These are phyloP conservation scores for Barypeithes pellucidus DNA, from an alignment of 2,888 invertebrate species.

Conservation along the genomic window DNA sequence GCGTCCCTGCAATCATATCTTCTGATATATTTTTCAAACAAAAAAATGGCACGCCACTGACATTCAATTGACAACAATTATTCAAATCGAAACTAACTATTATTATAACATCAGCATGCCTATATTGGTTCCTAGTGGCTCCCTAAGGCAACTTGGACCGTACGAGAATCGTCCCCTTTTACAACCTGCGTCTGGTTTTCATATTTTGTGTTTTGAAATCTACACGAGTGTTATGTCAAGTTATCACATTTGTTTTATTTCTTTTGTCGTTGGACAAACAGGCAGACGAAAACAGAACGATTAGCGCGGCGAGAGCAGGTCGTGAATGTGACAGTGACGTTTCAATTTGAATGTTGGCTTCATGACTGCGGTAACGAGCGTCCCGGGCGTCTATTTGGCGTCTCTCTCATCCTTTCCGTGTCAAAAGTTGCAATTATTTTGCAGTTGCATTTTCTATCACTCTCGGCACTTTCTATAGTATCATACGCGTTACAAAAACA, in stretches of 20 bases:
- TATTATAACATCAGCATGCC: too few relatives aligned
- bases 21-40: too few relatives aligned
- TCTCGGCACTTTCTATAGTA: not conserved
- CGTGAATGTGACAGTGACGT: slow-evolving; percentile 70
- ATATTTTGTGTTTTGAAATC: slow-evolving; percentile 10
- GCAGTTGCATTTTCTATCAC: slow-evolving; percentile 52
- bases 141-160: too few relatives aligned
- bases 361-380: slow-evolving; percentile 61
- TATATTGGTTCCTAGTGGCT: too few relatives aligned
- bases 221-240: slow-evolving; percentile 29
- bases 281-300: slow-evolving; percentile 64
- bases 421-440: slow-evolving; percentile 53
- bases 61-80: too few relatives aligned
- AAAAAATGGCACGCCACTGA: too few relatives aligned
- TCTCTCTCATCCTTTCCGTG: slow-evolving; percentile 51
- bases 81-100: too few relatives aligned
- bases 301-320: slow-evolving; percentile 60
- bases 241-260: slow-evolving; percentile 55
- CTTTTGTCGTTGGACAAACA: slow-evolving; percentile 55
- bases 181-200: not conserved
- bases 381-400: slow-evolving; percentile 60
- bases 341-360: slow-evolving; percentile 68
- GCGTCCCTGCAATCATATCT: too few relatives aligned
- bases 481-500: not conserved
- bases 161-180: too few relatives aligned